Evolutionary conservation across 1,140 invertebrate species (phyloP), one percentile per base, ranked within the genome.

Genomic region (Maniola jurtina): DNA sequence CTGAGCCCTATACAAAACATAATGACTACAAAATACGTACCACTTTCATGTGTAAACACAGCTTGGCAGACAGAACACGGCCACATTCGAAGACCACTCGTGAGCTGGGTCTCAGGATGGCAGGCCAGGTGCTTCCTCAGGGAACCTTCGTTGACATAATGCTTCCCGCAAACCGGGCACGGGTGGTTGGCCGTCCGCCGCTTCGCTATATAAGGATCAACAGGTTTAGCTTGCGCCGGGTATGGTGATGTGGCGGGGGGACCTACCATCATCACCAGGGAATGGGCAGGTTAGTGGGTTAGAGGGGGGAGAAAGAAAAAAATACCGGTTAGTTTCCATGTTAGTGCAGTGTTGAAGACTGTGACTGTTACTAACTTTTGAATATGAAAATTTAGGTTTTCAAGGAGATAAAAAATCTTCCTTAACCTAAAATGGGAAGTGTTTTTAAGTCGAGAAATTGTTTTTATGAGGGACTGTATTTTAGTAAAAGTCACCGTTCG

Each of bases 71-170:
- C 96, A 68, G 96, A 97, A 90, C 97, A 98, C 13, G 97, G 96
- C 96, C 96, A 97, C 96, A 98, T 98, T 81, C 96, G 93, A 57
- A 98, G 93, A 69, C 95, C 95, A 77, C 94, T 96, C 74, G 96
- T 95, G 52, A 97, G 93, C 86, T 97, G 96, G 52, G 96, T 97
- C 92, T 98, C 97, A 14, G 97, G 96, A 92, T 98, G 97, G 81
- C 96, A 97, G 62, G 96, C 96, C 74, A 98, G 93, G 90, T 98
- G 97, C 89, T 98, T 98, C 76, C 97, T 93, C 68, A 98, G 92
- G 70, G 96, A 97, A 70, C 97, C 97, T 91, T 98, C 97, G 91
- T 98, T 98, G 72, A 98, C 96, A 91, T 98, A 98, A 89, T 97
- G 96, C 89, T 98, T 98, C 64, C 97, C 97, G 89, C 97, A 98